phyloP scores from a whole-genome alignment of 2,113 vertebrate genomes.

The Terrapene triunguis region DNA sequence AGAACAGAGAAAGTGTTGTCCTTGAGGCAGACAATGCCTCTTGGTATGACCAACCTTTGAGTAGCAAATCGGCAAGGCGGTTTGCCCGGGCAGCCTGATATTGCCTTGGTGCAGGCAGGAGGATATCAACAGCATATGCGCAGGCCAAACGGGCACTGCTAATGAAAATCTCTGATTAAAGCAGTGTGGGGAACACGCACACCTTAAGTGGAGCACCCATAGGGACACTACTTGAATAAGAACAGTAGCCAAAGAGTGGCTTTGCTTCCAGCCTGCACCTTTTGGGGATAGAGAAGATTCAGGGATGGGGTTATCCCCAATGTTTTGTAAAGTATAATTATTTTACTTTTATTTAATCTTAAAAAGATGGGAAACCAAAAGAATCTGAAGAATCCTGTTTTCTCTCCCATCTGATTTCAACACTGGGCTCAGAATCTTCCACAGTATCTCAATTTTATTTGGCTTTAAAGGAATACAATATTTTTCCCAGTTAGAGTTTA shows the following conservation, averaged over 20 bases:
- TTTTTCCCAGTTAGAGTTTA: too few species aligned
- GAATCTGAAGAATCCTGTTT: background rate
- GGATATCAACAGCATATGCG: background rate
- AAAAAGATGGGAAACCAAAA: background rate
- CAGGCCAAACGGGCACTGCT: background rate
- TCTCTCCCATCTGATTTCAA: background rate
- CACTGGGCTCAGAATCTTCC: background rate
- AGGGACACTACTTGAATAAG: background rate
- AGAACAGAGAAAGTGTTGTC: background rate
- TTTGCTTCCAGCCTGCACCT: background rate
- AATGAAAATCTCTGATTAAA: background rate
- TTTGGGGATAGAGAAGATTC: background rate
- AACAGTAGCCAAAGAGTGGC: background rate
- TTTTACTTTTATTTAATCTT: background rate
- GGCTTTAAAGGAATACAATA: too few species aligned
- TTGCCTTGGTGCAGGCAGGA: background rate
- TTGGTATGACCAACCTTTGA: background rate
- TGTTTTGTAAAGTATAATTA: background rate
- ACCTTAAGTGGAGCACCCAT: background rate
- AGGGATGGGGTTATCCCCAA: background rate
- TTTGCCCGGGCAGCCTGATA: background rate
- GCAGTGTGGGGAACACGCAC: background rate
- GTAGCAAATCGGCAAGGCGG: background rate
- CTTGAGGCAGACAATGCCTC: background rate
- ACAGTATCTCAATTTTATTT: background rate